Evolutionary conservation across 2,888 invertebrate genomes (phyloP), one percentile per base, ranked within the genome.

Genomic region (Sialis fuliginosa): DNA sequence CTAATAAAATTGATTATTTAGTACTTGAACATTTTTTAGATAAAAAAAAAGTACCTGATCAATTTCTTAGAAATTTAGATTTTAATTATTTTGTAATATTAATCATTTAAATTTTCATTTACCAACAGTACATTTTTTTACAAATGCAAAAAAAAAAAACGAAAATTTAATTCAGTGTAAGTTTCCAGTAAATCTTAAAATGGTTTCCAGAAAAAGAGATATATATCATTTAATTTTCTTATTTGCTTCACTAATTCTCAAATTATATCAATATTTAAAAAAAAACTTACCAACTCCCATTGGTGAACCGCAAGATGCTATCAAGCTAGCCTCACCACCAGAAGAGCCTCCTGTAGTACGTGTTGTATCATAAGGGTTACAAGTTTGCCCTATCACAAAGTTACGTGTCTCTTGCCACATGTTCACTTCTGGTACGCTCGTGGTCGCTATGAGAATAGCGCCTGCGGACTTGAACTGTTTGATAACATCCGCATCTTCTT

Each of bases 341-440:
- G 91, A 91, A 52, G 93, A 95, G 41, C 96, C 97, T 9, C 96
- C 96, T 2, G 81, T 80, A 1, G 79, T 88, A 51, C 89, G 75
- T 0, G 84, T 80, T 0, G 78, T 72, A 64, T 95, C 81, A 62
- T 95, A 93, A 0, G 96, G 92, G 70, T 97, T 97, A 57, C 76
- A 78, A 0, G 95, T 90, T 58, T 83, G 75, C 0, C 97, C 96
- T 61, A 83, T 86, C 45, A 96, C 61, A 57, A 80, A 81, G 68
- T 96, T 97, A 49, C 84, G 75, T 0, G 88, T 79, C 65, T 96
- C 96, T 60, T 75, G 77, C 81, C 96, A 96, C 66, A 91, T 77
- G 66, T 93, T 95, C 34, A 93, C 69, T 66, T 95, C 93, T 0
- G 95, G 92, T 34, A 92, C 78, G 62, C 95, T 97, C n/a, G 92